phyloP scores from a whole-genome alignment of 1,140 invertebrate species.

The Rhysida immarginata region DNA sequence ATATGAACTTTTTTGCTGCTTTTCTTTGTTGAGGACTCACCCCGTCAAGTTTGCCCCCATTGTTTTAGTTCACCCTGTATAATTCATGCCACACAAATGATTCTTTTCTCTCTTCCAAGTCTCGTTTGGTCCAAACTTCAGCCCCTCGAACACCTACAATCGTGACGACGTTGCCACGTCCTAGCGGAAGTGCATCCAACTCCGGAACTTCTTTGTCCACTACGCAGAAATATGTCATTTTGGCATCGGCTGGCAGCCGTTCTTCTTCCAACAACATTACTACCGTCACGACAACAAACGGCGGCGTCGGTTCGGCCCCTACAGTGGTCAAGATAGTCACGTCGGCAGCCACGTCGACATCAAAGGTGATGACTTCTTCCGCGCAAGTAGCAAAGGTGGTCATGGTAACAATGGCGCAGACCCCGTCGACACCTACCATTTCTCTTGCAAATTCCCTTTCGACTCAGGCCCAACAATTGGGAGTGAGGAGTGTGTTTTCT shows the following conservation, averaged over 20 bases:
- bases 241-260: slow-evolving; percentile 22
- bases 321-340: slow-evolving; percentile 15
- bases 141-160: slow-evolving; percentile 14
- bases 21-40: too few relatives aligned
- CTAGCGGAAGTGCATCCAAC: slow-evolving; percentile 18
- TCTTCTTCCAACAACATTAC: slow-evolving; percentile 16
- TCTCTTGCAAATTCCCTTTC: not conserved
- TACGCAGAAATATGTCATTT: slow-evolving; percentile 28
- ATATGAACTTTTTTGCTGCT: too few relatives aligned
- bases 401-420: slow-evolving; percentile 5
- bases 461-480: not conserved
- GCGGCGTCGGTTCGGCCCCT: slow-evolving; percentile 4
- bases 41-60: too few relatives aligned
- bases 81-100: too few relatives aligned
- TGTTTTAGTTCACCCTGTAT: too few relatives aligned
- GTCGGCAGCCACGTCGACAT: not conserved
- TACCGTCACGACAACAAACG: slow-evolving; percentile 18
- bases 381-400: slow-evolving; percentile 13
- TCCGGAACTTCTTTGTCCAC: slow-evolving; percentile 6
- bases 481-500: slow-evolving; percentile 1
- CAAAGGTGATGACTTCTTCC: slow-evolving; percentile 7
- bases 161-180: slow-evolving; percentile 17
- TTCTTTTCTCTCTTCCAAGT: slow-evolving; percentile 6
- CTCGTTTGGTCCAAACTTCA: slow-evolving; percentile 14
- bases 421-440: not conserved